These are phyloP conservation scores for Drosophila vallismaia DNA, from an alignment of 2,888 invertebrate genomes.

Conservation along the genomic window DNA sequence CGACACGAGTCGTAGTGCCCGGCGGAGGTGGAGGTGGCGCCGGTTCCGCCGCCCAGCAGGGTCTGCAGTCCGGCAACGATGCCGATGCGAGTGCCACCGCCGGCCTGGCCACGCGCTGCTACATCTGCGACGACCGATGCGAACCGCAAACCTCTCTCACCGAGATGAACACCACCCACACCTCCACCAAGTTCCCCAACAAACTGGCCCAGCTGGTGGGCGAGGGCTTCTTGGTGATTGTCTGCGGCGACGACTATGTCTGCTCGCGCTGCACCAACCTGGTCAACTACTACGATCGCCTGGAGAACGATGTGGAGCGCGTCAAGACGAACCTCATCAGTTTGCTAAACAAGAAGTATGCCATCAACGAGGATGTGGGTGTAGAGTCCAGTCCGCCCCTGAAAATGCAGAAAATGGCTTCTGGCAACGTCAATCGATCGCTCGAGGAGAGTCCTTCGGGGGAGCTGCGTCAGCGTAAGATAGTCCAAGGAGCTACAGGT, in stretches of 20 bases:
- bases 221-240: constrained; percentile 84
- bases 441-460: constrained; percentile 62
- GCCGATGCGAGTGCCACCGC: constrained; percentile 46
- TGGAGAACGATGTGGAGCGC: constrained; percentile 84
- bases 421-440: constrained; percentile 69
- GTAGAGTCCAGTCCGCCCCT: constrained; percentile 76
- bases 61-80: constrained; percentile 51
- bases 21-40: constrained; percentile 40
- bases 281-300: constrained; percentile 84
- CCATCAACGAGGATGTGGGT: constrained; percentile 81
- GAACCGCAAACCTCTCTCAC: constrained; percentile 81
- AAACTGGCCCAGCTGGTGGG: constrained; percentile 85
- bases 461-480: constrained; percentile 71
- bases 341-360: constrained; percentile 83
- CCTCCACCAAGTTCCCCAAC: constrained; percentile 84
- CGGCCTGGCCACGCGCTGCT: constrained; percentile 77
- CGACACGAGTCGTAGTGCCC: constrained; percentile 56
- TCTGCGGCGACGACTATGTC: constrained; percentile 84
- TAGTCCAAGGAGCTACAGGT: constrained; percentile 77
- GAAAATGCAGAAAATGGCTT: constrained; percentile 83
- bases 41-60: constrained; percentile 54
- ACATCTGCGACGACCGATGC: constrained; percentile 84
- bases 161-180: constrained; percentile 83
- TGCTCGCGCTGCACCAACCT: constrained; percentile 84
- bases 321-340: constrained; percentile 83